Conservation (phyloP, 2,797 vertebrate genomes). For the Scomberomorus guttatus region DNA sequence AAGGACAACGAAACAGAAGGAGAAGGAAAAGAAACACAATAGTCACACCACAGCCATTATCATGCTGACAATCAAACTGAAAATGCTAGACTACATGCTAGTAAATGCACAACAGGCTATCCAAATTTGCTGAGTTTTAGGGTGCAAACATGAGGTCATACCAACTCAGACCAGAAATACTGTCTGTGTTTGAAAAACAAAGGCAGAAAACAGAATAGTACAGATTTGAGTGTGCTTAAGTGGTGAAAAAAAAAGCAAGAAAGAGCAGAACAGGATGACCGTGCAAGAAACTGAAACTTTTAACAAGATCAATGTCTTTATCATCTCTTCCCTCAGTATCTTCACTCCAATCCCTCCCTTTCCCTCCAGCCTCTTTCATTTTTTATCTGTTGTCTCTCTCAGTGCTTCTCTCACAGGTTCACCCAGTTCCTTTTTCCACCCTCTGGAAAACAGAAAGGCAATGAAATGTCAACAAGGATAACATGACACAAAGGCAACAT, state of each 20-base stretch:
- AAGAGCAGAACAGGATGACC: not conserved
- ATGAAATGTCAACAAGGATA: conserved; percentile 16
- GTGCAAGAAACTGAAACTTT: conserved; percentile 17
- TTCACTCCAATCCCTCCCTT: not conserved
- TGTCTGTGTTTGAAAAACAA: not conserved
- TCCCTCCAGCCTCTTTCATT: too few relatives aligned
- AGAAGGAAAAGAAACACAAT: not conserved
- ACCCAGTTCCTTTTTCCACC: not conserved
- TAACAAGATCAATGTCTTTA: not conserved
- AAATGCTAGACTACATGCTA: not conserved
- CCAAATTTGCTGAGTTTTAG: not conserved
- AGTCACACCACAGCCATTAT: not conserved
- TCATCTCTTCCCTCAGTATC: too few relatives aligned
- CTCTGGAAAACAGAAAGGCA: not conserved
- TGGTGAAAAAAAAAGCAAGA: not conserved
- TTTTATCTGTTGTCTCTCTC: not conserved
- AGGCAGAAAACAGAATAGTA: not conserved
- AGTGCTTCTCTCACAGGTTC: conserved; percentile 2
- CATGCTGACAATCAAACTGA: not conserved
- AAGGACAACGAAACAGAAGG: too few relatives aligned
- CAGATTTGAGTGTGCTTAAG: not conserved
- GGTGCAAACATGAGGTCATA: not conserved
- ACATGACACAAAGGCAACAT: conserved; percentile 8
- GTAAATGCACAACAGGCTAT: not conserved
- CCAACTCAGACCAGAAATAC: not conserved